Evolutionary conservation across 2,797 vertebrate genomes (phyloP).

Genomic region (Otolemur crassicaudatus): DNA sequence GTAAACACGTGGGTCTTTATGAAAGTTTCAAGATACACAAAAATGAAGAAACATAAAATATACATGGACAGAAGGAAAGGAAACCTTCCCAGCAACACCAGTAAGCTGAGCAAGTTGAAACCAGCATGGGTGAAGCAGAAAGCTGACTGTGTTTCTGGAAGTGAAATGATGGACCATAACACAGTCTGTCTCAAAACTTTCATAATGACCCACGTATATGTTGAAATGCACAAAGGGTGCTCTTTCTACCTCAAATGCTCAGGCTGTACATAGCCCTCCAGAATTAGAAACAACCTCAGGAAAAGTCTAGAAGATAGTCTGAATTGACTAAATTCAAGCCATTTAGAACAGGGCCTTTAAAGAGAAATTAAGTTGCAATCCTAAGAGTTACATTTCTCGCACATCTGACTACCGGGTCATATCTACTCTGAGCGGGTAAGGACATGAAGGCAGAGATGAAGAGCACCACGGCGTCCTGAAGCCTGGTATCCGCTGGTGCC

Average conservation of each 20-base stretch:
- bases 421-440: background rate
- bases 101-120: too few relatives aligned
- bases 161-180: too few relatives aligned
- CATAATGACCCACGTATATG: background rate
- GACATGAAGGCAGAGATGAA: conserved; percentile 6
- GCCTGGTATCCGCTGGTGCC: background rate
- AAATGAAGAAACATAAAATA: too few relatives aligned
- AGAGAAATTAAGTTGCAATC: background rate
- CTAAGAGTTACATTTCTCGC: background rate
- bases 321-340: background rate
- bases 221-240: conserved; percentile 18
- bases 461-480: background rate
- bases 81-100: too few relatives aligned
- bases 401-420: background rate
- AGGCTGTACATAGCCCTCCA: background rate
- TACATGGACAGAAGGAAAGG: too few relatives aligned
- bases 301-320: background rate
- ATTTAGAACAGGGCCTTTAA: background rate
- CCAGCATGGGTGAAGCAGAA: too few relatives aligned
- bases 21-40: too few relatives aligned
- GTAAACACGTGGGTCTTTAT: background rate
- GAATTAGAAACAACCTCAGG: background rate
- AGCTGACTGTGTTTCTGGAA: too few relatives aligned
- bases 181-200: too few relatives aligned
- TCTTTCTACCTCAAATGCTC: background rate